Base-by-base conservation (phyloP, 2,113 vertebrate species). In the Pycnonotus jocosus region DNA sequence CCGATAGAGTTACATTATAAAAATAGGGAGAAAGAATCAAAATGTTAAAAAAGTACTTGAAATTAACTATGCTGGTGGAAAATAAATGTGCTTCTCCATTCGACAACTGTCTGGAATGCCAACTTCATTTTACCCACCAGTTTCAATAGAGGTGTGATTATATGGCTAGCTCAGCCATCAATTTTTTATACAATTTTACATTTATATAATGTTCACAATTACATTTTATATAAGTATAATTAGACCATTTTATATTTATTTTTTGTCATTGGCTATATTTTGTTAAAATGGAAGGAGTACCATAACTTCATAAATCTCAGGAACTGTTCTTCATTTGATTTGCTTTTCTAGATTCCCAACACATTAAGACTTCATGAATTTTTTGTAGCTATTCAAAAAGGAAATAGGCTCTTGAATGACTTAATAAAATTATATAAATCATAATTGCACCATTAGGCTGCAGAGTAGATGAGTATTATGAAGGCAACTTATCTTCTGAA, bases 341-440 rank as follows among this genome's bases (percentile, higher is more conserved):
- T 73, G n/a, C 21, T 60, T 77, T 76, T 80, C 65, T 88, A 72
- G 17, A 81, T 53, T 77, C 44, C 42, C 18, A 83, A 35, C 3
- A 6, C 50, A 73, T 86, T 83, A 88, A 81, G 35, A 81, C 5
- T 51, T 73, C 70, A 77, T n/a, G 62, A 17, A 48, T 65, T 86
- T 77, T 91, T 90, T 76, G 57, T 61, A 82, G 68, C 42, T 82
- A 50, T 95, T 92, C 30, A 58, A 62, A 90, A 83, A 90, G 42
- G 64, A 94, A 95, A 94, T 86, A 90, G 68, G 83, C 65, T 83
- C 38, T 90, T 80, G 70, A 71, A 95, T 76, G 45, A 73, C 74
- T 92, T 92, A 69, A 95, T 82, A 95, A 95, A 93, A 80, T 88
- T 62, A 93, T 90, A 92, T 95, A 45, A 93, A 80, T 88, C 82